phyloP scores from a whole-genome alignment of 2,888 invertebrate genomes.

The Crepidodera aurea region DNA sequence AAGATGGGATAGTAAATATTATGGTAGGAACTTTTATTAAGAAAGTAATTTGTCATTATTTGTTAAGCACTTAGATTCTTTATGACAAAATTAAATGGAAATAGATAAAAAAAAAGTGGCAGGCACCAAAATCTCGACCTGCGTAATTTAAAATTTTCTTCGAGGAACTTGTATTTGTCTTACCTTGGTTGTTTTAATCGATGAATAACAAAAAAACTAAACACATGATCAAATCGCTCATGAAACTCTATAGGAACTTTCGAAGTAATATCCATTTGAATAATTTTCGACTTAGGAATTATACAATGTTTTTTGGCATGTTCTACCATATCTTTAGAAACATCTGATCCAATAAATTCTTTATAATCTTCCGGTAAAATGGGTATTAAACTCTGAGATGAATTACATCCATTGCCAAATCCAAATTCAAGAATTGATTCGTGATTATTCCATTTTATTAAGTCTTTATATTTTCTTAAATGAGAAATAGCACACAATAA shows the following conservation, averaged over 20 bases:
- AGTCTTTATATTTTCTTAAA: constrained; percentile 51
- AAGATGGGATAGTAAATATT: too few relatives aligned
- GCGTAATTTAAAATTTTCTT: too few relatives aligned
- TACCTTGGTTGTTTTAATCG: constrained; percentile 30
- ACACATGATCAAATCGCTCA: constrained; percentile 30
- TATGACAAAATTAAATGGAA: too few relatives aligned
- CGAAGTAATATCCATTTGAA: constrained; percentile 19
- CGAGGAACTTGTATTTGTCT: too few relatives aligned
- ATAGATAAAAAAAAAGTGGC: too few relatives aligned
- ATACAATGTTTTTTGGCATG: neutral
- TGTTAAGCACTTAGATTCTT: too few relatives aligned
- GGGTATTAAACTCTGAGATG: constrained; percentile 49
- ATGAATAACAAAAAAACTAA: constrained; percentile 29
- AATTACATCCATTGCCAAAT: constrained; percentile 77
- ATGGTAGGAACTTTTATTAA: too few relatives aligned
- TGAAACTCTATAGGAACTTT: constrained; percentile 12
- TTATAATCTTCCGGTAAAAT: constrained; percentile 26
- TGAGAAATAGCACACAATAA: neutral
- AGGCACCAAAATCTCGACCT: too few relatives aligned
- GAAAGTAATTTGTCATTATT: too few relatives aligned
- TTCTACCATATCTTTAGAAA: constrained; percentile 26
- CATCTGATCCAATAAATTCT: constrained; percentile 27
- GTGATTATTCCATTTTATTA: constrained; percentile 50
- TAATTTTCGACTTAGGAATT: constrained; percentile 18
- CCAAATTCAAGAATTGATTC: constrained; percentile 73